Conservation (phyloP, 2,888 invertebrate species). For the Metellina segmentata region DNA sequence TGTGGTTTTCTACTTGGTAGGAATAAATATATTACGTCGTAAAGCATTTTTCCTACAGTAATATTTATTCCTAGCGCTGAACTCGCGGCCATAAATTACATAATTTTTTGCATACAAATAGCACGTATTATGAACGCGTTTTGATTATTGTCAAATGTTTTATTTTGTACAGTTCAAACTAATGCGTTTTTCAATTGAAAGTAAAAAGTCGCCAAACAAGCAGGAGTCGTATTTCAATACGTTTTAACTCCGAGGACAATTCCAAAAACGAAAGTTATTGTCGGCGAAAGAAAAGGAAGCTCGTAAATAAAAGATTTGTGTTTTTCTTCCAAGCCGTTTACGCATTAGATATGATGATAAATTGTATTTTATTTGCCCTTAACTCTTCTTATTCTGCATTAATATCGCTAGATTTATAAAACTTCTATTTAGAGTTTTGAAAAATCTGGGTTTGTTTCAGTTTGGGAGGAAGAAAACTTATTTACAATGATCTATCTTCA, state of each 20-base stretch:
- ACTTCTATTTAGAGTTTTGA: too few relatives aligned
- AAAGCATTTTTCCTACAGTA: slow-evolving; percentile 6
- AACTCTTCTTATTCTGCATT: neutral
- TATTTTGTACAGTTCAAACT: neutral
- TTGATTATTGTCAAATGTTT: neutral
- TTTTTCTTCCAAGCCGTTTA: neutral
- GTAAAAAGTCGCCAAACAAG: neutral
- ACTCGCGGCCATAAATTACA: neutral
- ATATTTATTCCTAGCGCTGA: slow-evolving; percentile 7
- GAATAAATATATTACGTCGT: slow-evolving; percentile 46
- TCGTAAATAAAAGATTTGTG: neutral
- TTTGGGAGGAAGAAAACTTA: too few relatives aligned
- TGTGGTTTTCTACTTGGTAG: neutral
- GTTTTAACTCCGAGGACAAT: neutral
- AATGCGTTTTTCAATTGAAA: neutral
- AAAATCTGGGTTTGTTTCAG: too few relatives aligned
- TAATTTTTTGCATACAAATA: neutral
- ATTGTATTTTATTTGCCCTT: neutral
- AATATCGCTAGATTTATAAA: neutral
- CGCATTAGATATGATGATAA: neutral
- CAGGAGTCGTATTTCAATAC: neutral
- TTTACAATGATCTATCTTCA: too few relatives aligned
- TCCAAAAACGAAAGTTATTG: neutral
- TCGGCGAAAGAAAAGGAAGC: neutral
- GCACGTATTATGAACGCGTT: neutral